Evolutionary conservation across 2,113 vertebrate genomes (phyloP), one percentile per base, ranked within the genome.

Genomic region (Rhynchopsitta pachyrhyncha): DNA sequence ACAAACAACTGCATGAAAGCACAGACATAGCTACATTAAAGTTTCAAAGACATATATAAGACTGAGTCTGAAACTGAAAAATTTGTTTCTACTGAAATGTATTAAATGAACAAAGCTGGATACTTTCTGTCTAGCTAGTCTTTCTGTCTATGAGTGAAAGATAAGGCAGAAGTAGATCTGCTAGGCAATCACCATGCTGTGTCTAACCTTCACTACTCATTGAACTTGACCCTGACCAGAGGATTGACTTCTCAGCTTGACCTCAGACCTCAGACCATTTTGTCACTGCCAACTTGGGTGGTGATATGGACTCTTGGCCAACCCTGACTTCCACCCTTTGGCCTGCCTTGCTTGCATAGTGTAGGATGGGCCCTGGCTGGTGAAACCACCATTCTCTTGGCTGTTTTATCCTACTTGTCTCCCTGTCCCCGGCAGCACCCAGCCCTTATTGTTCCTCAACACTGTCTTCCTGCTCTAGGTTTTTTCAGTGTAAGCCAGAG

Each of bases 1-100:
- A 63, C 63, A 96, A 84, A 75, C 98, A 98, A 15, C 98, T 98
- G 94, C 47, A 82, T 52, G 35, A 88, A 82, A 85, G 47, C 71
- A 96, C 18, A 87, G 44, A 80, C 77, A 92, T 5, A 46, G 9
- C 28, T 75, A 29, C 23, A 47, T 59, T 37, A 74, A 50, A 74
- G 25, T 73, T 52, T 44, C 55, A 74, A 87, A 87, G 39, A 16
- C 28, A 55, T 55, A 13, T 23, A 2, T 47, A 46, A 73, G 25
- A 52, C 1, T 4, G 89, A 82, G 66, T 68, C 42, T 57, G 62
- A 83, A 79, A 85, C 3, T 3, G 39, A 33, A 46, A 86, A 24
- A 5, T 39, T 55, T 80, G 1, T 46, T 93, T 77, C 55, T 53
- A 22, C 13, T 37, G 62, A 66, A 82, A 93, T 55, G 33, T 44